These are phyloP conservation scores for Philereme vetulata DNA, from an alignment of 2,888 invertebrate species.

Conservation along the genomic window DNA sequence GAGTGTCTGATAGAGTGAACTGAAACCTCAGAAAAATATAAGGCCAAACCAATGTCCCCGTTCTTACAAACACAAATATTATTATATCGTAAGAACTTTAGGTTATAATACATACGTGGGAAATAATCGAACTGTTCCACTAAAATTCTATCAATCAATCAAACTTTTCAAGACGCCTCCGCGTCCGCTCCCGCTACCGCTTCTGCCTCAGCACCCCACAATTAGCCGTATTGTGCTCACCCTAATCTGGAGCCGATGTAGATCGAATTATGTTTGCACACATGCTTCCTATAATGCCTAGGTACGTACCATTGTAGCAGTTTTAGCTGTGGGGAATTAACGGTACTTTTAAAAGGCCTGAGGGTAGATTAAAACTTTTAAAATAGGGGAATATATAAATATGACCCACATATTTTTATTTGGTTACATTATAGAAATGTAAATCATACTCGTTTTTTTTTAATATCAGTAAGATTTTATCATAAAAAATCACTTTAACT, in stretches of 20 bases:
- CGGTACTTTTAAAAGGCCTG: slow-evolving; percentile 17
- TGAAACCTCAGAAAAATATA: too few species aligned
- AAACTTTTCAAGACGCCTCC: neutral
- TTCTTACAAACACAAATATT: too few species aligned
- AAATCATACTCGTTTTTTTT: too few species aligned
- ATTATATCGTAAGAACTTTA: too few species aligned
- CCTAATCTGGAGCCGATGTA: slow-evolving; percentile 47
- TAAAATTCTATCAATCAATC: too few species aligned
- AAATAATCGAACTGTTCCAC: too few species aligned
- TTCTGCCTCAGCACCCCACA: slow-evolving; percentile 42
- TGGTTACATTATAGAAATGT: too few species aligned
- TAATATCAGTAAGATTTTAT: too few species aligned
- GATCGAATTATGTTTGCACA: slow-evolving; percentile 73
- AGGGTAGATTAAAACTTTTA: slow-evolving; percentile 22
- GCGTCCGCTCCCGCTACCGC: slow-evolving; percentile 8
- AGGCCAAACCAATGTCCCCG: too few species aligned
- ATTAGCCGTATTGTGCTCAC: slow-evolving; percentile 46
- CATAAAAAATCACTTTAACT: too few species aligned
- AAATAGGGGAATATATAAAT: neutral
- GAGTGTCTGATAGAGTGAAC: too few species aligned
- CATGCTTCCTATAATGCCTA: slow-evolving; percentile 51
- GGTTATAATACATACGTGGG: too few species aligned
- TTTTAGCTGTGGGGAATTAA: slow-evolving; percentile 28
- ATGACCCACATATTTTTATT: neutral
- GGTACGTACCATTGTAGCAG: slow-evolving; percentile 20